Percentiles rank a stretch among this genome's conserved stretches.
Conservation (phyloP, 2,113 vertebrate genomes). For the Mirounga angustirostris region DNA sequence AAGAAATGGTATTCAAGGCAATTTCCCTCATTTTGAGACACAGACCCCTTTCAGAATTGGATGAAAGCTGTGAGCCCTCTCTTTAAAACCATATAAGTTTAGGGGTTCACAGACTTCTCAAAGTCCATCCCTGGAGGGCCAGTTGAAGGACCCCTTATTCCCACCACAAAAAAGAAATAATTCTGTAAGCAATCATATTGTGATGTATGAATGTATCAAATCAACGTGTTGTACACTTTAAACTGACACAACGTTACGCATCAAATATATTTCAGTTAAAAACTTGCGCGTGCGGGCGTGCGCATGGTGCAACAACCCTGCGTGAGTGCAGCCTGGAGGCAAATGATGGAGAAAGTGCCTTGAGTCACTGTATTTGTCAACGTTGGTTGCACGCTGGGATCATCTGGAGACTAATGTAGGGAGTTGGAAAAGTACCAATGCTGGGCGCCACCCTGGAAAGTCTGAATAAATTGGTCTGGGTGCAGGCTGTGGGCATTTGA, state of each 20-base stretch:
- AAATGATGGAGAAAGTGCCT: background rate
- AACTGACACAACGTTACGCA: background rate
- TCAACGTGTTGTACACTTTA: background rate
- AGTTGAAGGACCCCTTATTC: background rate
- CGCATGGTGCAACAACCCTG: background rate
- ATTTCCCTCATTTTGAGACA: background rate
- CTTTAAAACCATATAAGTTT: background rate
- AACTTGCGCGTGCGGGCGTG: too few species aligned
- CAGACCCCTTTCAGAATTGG: background rate
- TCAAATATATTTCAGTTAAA: background rate
- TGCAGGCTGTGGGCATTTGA: too few species aligned
- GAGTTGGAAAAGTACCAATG: background rate
- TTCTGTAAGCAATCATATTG: background rate
- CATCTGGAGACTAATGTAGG: background rate
- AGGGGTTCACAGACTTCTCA: background rate
- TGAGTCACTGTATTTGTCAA: too few species aligned
- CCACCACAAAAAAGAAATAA: background rate
- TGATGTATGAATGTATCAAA: background rate
- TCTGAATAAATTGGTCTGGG: background rate
- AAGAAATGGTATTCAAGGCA: background rate
- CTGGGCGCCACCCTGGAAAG: background rate
- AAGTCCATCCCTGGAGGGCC: background rate
- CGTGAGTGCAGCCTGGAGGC: background rate
- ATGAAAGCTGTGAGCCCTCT: background rate
- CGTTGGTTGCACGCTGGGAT: background rate